These are phyloP conservation scores for Meghimatium bilineatum DNA, from an alignment of 2,888 invertebrate species.

Conservation along the genomic window DNA sequence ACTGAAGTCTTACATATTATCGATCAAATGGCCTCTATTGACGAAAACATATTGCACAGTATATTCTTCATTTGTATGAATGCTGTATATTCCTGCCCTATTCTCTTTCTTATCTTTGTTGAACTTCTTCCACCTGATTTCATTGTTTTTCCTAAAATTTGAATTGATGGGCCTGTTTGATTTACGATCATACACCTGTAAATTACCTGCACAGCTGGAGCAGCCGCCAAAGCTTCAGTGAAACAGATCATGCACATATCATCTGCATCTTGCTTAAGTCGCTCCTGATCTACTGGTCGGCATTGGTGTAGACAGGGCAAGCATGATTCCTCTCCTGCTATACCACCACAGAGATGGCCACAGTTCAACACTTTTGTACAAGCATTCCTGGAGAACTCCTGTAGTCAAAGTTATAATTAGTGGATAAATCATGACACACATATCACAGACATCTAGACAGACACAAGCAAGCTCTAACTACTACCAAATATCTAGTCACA, in stretches of 20 bases:
- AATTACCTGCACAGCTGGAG: slow-evolving; percentile 88
- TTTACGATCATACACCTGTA: too few species aligned
- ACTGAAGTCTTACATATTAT: too few species aligned
- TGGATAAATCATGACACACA: neutral
- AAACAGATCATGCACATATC: slow-evolving; percentile 99
- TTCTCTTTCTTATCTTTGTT: too few species aligned
- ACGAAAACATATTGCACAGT: too few species aligned
- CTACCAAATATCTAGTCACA: neutral
- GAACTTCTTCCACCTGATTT: too few species aligned
- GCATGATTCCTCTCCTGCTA: slow-evolving; percentile 88
- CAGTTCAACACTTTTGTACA: slow-evolving; percentile 90
- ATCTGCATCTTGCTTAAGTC: slow-evolving; percentile 94
- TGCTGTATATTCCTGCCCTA: too few species aligned
- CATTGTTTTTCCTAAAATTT: too few species aligned
- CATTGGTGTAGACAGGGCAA: slow-evolving; percentile 94
- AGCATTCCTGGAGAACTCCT: slow-evolving; percentile 88
- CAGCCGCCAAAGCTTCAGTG: slow-evolving; percentile 95
- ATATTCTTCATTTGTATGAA: too few species aligned
- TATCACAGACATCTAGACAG: neutral
- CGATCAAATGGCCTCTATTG: too few species aligned
- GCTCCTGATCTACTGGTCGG: slow-evolving; percentile 69
- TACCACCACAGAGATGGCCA: slow-evolving; percentile 95
- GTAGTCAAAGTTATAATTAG: slow-evolving; percentile 51
- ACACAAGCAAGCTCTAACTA: neutral
- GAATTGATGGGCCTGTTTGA: too few species aligned